Conservation (phyloP, 2,113 vertebrate genomes). For the Antigone vipio region DNA sequence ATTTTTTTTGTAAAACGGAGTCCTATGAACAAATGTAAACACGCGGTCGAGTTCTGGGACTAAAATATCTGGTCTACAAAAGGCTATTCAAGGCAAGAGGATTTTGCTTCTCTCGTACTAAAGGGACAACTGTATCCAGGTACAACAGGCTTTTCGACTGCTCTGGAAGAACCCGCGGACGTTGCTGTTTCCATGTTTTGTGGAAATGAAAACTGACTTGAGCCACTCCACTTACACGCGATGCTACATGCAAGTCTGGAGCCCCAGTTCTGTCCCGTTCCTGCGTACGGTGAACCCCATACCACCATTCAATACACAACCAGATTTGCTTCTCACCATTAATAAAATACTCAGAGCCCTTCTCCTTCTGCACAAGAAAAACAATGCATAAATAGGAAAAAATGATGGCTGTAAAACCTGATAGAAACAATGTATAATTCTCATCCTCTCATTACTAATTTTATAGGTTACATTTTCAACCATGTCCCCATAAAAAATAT, state of each 20-base stretch:
- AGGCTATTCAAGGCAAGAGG: neutral
- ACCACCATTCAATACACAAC: neutral
- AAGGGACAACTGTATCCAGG: neutral
- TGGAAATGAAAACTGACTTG: neutral
- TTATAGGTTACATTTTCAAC: slow-evolving; percentile 12
- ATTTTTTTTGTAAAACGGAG: neutral
- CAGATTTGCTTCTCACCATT: neutral
- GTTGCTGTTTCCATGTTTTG: neutral
- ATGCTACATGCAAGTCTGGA: neutral
- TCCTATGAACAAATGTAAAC: neutral
- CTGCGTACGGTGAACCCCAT: neutral
- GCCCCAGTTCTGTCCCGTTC: neutral
- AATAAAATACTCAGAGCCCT: neutral
- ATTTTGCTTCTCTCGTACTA: neutral
- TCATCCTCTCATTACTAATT: slow-evolving; percentile 21
- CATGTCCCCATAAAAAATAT: neutral
- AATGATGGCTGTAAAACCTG: neutral
- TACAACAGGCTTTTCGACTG: neutral
- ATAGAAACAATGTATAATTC: slow-evolving; percentile 27
- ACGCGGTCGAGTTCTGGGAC: neutral
- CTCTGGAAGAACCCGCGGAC: neutral
- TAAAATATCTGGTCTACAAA: neutral
- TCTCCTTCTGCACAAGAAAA: neutral
- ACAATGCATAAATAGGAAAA: neutral
- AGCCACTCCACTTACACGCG: neutral